phyloP scores from a whole-genome alignment of 1,140 invertebrate species.

The Drosophila sulfurigaster region DNA sequence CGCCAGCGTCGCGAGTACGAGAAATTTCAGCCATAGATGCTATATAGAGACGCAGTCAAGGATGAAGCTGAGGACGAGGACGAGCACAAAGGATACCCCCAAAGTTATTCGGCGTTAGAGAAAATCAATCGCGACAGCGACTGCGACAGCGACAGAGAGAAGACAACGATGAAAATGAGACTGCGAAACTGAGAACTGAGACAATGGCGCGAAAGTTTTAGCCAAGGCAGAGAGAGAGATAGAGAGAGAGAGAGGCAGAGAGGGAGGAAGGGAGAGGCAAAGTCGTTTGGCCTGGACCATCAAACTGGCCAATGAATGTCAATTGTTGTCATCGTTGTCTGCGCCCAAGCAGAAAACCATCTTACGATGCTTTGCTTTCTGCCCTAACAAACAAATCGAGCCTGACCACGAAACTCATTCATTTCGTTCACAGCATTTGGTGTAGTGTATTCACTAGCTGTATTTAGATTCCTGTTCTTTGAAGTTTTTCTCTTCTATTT shows the following conservation, averaged over 20 bases:
- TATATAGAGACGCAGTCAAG: slow-evolving; percentile 18
- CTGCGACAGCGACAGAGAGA: slow-evolving; percentile 5
- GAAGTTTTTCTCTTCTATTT: slow-evolving; percentile 30
- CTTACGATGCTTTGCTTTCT: slow-evolving; percentile 12
- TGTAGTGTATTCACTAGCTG: slow-evolving; percentile 16
- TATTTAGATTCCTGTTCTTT: slow-evolving; percentile 30
- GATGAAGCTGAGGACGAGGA: slow-evolving; percentile 12
- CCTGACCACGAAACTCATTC: background rate
- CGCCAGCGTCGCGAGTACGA: slow-evolving; percentile 50
- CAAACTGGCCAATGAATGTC: slow-evolving; percentile 82
- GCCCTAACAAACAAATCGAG: background rate
- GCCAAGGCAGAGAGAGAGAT: too few species aligned
- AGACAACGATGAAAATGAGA: too few species aligned
- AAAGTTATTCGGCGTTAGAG: slow-evolving; percentile 54
- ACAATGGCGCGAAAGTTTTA: slow-evolving; percentile 37
- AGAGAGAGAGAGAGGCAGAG: too few species aligned
- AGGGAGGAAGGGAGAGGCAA: background rate
- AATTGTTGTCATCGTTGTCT: slow-evolving; percentile 68
- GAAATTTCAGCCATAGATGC: background rate
- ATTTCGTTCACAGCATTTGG: background rate
- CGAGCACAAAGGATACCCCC: slow-evolving; percentile 9
- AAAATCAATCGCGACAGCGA: slow-evolving; percentile 74
- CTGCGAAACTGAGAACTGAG: slow-evolving; percentile 23
- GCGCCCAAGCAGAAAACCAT: slow-evolving; percentile 41
- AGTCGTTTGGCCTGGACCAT: slow-evolving; percentile 44